Percentiles rank a stretch among this genome's conserved stretches.
These are phyloP conservation scores for Paraescarpia echinospica DNA, from an alignment of 1,140 invertebrate species.

Conservation along the genomic window DNA sequence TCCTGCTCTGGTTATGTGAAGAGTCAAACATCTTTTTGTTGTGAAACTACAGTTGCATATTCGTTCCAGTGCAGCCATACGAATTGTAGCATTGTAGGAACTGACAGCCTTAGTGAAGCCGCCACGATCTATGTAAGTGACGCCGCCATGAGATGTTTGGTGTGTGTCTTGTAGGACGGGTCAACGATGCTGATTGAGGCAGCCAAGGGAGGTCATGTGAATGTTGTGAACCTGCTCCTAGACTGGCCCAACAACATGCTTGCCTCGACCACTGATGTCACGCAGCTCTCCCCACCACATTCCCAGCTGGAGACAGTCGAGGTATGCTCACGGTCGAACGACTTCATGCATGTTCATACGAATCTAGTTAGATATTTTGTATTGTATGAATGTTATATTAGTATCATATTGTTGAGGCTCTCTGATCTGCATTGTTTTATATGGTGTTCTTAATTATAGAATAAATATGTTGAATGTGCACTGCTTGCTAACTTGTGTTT, in stretches of 20 bases:
- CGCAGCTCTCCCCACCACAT: conserved; percentile 45
- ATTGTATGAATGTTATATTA: neutral
- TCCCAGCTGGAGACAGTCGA: conserved; percentile 37
- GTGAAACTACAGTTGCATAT: neutral
- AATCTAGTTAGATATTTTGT: neutral
- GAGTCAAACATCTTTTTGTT: neutral
- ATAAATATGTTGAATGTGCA: too few species aligned
- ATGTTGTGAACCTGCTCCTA: conserved; percentile 89
- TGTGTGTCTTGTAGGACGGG: conserved; percentile 72
- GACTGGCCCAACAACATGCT: conserved; percentile 82
- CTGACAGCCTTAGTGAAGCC: too few species aligned
- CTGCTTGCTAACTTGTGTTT: neutral
- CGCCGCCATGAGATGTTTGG: too few species aligned
- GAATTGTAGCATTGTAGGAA: too few species aligned
- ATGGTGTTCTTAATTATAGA: too few species aligned
- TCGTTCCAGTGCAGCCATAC: too few species aligned
- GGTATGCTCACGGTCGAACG: conserved; percentile 33
- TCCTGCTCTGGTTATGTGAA: too few species aligned
- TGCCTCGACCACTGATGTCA: conserved; percentile 49
- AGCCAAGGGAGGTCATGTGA: conserved; percentile 93
- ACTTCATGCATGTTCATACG: neutral
- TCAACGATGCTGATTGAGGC: conserved; percentile 98
- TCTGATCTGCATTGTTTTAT: too few species aligned
- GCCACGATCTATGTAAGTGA: too few species aligned
- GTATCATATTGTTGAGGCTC: too few species aligned